A percentile compares a stretch with the other conserved stretches of the same genome.
phyloP scores from a whole-genome alignment of 2,797 vertebrate genomes.

The Eutrigla gurnardus region DNA sequence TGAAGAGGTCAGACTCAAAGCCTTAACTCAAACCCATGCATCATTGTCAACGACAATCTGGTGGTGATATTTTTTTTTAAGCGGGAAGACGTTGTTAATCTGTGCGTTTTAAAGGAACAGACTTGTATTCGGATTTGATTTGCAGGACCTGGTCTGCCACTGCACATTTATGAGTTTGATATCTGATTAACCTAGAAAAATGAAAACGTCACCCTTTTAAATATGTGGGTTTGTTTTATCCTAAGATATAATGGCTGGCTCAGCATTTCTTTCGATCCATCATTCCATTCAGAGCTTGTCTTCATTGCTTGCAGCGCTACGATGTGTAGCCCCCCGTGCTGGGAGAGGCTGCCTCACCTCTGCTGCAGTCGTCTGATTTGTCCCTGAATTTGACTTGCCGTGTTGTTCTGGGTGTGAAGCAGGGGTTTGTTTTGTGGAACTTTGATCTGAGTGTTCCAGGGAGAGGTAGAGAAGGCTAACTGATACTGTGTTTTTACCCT shows the following conservation, averaged over 20 bases:
- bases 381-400: slow-evolving; percentile 30
- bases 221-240: neutral
- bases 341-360: slow-evolving; percentile 19
- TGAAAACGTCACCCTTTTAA: neutral
- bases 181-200: neutral
- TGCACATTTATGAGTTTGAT: neutral
- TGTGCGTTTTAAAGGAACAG: neutral
- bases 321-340: slow-evolving; percentile 29
- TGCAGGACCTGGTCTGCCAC: neutral
- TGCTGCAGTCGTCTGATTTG: slow-evolving; percentile 22
- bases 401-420: slow-evolving; percentile 29
- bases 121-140: neutral
- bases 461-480: slow-evolving; percentile 52
- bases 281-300: slow-evolving; percentile 15
- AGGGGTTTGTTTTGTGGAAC: slow-evolving; percentile 47
- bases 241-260: neutral
- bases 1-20: neutral
- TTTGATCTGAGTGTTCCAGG: slow-evolving; percentile 67
- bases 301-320: slow-evolving; percentile 14
- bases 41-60: neutral
- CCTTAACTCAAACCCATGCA: neutral
- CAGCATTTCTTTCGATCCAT: neutral
- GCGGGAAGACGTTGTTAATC: neutral
- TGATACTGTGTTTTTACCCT: slow-evolving; percentile 53
- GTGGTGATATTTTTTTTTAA: neutral